Base-by-base conservation (phyloP, 2,888 invertebrate genomes). In the Pycnomerus fuliginosus region DNA sequence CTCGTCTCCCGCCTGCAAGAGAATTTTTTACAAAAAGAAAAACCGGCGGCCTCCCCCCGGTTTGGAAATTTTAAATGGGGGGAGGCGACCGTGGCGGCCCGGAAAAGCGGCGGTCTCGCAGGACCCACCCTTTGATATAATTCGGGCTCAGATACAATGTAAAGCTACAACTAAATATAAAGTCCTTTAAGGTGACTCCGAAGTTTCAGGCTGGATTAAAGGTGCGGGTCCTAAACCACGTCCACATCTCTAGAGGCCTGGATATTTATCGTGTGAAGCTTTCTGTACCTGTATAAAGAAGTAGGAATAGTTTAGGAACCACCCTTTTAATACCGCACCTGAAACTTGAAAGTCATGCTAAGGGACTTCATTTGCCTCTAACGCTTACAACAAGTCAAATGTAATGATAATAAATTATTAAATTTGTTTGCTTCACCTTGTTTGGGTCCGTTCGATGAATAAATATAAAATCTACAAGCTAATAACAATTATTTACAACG, bases 351-450 rank as follows among this genome's bases (percentile, higher is more conserved):
- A n/a, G n/a, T n/a, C n/a, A n/a, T n/a, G n/a, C n/a, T n/a, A n/a
- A n/a, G n/a, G n/a, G n/a, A n/a, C n/a, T n/a, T n/a, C n/a, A 15
- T 48, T 49, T 50, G 47, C 50, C 46, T 53, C 53, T 53, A 56
- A 54, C 47, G 43, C 48, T 55, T 56, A 56, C 47, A 59, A 61
- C 56, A 58, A 59, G 50, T 60, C 44, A 58, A 55, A 50, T 55
- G 55, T 55, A 55, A 55, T 56, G 5, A 7, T 43, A 29, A 43
- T 43, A 43, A 43, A 36, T 43, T 30, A 36, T 27, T 41, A 17
- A 52, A 53, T 53, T 46, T 50, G 30, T 50, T 38, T 52, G 42
- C 47, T 40, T 48, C 44, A 46, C 48, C 59, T 49, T 53, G 55
- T 44, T 55, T 53, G 23, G 7, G 25, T 24, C n/a, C n/a, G n/a